Conservation (phyloP, 2,797 vertebrate species). For the Ctenosaura bakeri region DNA sequence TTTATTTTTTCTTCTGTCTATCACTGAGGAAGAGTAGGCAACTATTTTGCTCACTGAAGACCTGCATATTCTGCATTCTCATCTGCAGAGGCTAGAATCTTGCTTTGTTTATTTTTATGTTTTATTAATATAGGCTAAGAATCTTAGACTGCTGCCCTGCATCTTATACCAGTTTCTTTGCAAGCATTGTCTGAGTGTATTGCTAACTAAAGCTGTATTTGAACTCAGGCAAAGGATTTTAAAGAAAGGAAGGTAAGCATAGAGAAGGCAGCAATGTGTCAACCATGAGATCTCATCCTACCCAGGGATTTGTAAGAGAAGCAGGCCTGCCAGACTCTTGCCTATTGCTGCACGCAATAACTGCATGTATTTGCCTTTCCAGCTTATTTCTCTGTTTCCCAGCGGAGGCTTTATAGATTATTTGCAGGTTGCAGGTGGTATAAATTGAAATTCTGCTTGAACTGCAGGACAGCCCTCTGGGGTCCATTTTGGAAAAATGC, state of each 20-base stretch:
- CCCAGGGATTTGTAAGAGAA: conserved; percentile 8
- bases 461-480: conserved; percentile 22
- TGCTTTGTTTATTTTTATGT: neutral
- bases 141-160: neutral
- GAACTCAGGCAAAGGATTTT: neutral
- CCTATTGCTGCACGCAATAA: neutral
- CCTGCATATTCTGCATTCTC: neutral
- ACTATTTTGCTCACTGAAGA: neutral
- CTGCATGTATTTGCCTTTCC: conserved; percentile 12
- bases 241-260: neutral
- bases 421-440: conserved; percentile 39
- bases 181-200: neutral
- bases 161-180: neutral
- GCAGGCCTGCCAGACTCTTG: conserved; percentile 9
- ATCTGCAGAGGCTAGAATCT: neutral
- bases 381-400: conserved; percentile 17
- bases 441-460: conserved; percentile 33
- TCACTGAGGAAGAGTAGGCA: neutral
- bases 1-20: neutral
- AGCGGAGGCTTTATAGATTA: conserved; percentile 9
- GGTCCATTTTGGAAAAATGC: conserved; percentile 17
- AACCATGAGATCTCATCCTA: conserved; percentile 1
- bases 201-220: neutral
- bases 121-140: neutral
- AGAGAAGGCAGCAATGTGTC: conserved; percentile 3